phyloP scores from a whole-genome alignment of 2,888 invertebrate genomes.

The Drosophila crucigera region DNA sequence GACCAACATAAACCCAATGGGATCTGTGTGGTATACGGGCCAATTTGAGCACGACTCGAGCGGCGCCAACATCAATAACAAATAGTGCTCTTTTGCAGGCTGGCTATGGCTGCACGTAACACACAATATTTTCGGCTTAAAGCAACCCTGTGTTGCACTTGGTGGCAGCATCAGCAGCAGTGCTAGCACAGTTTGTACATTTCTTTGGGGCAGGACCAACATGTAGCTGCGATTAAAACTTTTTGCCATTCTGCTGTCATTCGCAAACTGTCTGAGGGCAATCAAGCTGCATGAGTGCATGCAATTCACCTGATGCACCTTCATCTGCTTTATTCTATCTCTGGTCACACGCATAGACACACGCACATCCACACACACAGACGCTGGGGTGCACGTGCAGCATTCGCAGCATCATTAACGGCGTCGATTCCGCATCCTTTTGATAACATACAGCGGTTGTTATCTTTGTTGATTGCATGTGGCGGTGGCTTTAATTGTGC shows the following conservation, averaged over 20 bases:
- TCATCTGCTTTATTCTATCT: conserved; percentile 12
- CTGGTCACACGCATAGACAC: conserved; percentile 19
- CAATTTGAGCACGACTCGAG: conserved; percentile 34
- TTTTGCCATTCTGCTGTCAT: conserved; percentile 57
- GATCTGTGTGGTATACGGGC: conserved; percentile 29
- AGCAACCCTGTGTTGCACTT: conserved; percentile 1
- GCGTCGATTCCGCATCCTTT: conserved; percentile 25
- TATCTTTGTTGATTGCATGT: conserved; percentile 64
- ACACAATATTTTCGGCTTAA: conserved; percentile 16
- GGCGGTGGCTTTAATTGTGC: conserved; percentile 23
- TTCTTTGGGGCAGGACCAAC: conserved; percentile 24
- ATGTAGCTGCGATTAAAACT: conserved; percentile 60
- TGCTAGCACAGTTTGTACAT: conserved; percentile 21
- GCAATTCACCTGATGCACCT: conserved; percentile 47
- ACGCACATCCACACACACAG: neutral
- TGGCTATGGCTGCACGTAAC: conserved; percentile 2
- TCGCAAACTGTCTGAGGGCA: conserved; percentile 69
- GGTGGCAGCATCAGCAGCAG: neutral
- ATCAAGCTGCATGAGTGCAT: conserved; percentile 81
- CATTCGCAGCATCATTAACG: conserved; percentile 72
- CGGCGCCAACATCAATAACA: conserved; percentile 9
- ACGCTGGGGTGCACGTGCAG: conserved; percentile 22
- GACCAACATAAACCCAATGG: conserved; percentile 31
- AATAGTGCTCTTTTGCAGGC: conserved; percentile 17
- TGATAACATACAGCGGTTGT: conserved; percentile 21